phyloP scores from a whole-genome alignment of 2,797 vertebrate genomes.

The Paramormyrops hopkinsi region DNA sequence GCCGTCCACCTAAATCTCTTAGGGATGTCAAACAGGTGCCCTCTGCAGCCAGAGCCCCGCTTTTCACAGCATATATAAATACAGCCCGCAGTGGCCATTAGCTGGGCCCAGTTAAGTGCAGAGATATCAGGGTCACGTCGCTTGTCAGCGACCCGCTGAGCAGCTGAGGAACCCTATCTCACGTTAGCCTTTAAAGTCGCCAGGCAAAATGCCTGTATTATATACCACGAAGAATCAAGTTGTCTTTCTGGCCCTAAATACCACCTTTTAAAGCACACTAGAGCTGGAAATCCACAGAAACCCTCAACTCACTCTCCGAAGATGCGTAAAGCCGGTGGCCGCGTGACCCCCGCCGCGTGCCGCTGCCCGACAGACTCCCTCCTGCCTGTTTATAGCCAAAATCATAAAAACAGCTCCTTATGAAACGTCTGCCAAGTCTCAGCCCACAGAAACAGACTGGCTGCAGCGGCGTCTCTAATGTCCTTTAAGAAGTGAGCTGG shows the following conservation, averaged over 20 bases:
- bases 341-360: background rate
- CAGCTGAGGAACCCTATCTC: background rate
- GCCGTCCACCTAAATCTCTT: background rate
- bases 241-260: background rate
- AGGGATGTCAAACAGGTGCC: background rate
- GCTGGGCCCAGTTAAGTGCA: background rate
- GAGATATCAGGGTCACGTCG: background rate
- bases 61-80: background rate
- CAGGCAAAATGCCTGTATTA: background rate
- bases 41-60: conserved; percentile 6
- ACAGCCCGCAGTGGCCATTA: background rate
- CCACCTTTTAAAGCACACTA: background rate
- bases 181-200: background rate
- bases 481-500: background rate
- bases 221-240: background rate
- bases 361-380: background rate
- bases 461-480: background rate
- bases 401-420: background rate
- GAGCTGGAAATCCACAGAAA: background rate
- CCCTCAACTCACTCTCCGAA: background rate
- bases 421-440: background rate
- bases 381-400: background rate
- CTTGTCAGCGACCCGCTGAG: background rate
- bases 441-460: background rate
- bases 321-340: background rate